Conservation (phyloP, 2,113 vertebrate species). For the Phasianus colchicus region DNA sequence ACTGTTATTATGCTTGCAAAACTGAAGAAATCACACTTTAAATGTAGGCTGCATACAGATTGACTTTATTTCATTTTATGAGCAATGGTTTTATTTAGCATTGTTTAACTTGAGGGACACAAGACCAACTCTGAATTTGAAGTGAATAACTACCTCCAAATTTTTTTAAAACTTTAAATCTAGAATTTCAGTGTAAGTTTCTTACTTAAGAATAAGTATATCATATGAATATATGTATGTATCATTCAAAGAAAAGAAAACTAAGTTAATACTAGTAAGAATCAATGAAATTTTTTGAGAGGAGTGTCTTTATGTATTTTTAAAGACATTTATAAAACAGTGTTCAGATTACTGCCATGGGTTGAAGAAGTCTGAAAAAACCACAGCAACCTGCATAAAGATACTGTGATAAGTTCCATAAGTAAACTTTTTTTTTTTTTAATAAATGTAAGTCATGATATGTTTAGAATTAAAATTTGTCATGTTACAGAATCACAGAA, state of each 20-base stretch:
- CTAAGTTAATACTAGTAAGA: background rate
- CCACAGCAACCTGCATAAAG: background rate
- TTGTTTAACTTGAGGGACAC: background rate
- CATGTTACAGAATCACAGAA: background rate
- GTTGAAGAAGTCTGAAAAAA: background rate
- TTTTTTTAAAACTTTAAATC: background rate
- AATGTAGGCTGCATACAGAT: background rate
- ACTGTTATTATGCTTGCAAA: background rate
- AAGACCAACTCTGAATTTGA: background rate
- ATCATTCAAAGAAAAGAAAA: background rate
- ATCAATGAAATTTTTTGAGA: accelerated
- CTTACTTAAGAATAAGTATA: background rate
- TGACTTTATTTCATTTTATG: background rate
- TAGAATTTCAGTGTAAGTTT: background rate
- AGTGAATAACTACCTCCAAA: background rate
- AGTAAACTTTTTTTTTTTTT: background rate
- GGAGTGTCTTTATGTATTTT: background rate
- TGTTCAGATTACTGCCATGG: background rate
- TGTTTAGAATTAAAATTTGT: background rate
- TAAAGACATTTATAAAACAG: background rate
- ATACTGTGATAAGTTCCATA: background rate
- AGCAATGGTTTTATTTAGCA: background rate
- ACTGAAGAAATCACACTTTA: background rate
- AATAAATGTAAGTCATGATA: background rate
- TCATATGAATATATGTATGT: background rate